These are phyloP conservation scores for Nanger granti DNA, from an alignment of 2,113 vertebrate species.

Conservation along the genomic window DNA sequence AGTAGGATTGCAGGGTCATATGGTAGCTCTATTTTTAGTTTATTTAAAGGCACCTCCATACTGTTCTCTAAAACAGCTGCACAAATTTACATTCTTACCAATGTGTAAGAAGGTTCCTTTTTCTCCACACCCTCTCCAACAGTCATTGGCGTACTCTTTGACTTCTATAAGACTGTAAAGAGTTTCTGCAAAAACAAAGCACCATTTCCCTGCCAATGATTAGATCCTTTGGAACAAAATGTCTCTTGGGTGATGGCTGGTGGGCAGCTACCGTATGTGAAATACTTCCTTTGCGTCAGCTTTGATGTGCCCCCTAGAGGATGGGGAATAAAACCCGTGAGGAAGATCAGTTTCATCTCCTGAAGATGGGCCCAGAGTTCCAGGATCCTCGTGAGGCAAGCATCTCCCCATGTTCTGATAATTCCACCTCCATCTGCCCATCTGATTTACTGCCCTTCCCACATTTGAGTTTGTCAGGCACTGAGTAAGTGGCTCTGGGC, in stretches of 20 bases:
- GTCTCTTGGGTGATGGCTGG: not conserved
- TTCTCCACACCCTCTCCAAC: not conserved
- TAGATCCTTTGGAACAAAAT: not conserved
- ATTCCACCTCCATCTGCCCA: not conserved
- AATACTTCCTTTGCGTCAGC: not conserved
- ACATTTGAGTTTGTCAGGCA: accelerated
- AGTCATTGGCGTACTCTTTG: not conserved
- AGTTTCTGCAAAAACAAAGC: not conserved
- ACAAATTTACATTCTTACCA: not conserved
- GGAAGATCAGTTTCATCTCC: not conserved
- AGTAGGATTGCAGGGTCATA: not conserved
- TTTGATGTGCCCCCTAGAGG: accelerated
- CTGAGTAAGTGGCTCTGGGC: accelerated
- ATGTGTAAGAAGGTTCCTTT: not conserved
- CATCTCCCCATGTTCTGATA: not conserved
- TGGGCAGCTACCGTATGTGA: not conserved
- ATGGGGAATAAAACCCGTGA: accelerated
- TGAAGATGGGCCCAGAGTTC: not conserved
- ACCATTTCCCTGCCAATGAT: not conserved
- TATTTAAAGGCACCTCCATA: not conserved
- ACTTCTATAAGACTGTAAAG: not conserved
- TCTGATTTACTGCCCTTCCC: not conserved
- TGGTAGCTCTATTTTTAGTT: not conserved
- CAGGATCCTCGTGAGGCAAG: not conserved
- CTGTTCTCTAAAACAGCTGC: not conserved